These are phyloP conservation scores for Dolichopus griseipennis DNA, from an alignment of 2,888 invertebrate species.

Conservation along the genomic window DNA sequence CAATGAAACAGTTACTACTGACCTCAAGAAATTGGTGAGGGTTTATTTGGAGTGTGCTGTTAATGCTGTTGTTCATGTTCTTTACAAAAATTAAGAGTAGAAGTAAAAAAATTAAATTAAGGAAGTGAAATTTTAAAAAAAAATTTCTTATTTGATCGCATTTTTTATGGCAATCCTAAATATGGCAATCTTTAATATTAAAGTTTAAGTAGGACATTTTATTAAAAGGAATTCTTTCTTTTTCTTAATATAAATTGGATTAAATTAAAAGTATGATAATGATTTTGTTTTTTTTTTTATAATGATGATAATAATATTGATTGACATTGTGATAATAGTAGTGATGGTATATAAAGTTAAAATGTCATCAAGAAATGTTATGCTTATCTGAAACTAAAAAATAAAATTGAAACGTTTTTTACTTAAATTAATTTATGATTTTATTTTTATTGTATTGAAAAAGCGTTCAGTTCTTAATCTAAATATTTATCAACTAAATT, in stretches of 20 bases:
- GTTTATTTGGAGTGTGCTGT: too few species aligned
- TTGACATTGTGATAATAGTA: too few species aligned
- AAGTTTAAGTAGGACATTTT: not conserved
- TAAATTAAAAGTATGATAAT: not conserved
- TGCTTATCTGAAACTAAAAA: slow-evolving; percentile 6
- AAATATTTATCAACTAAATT: too few species aligned
- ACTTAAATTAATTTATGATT: not conserved
- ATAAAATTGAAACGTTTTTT: not conserved
- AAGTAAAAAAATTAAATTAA: not conserved
- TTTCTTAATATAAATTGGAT: not conserved
- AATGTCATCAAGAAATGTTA: not conserved
- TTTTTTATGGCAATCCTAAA: not conserved
- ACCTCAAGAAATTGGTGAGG: too few species aligned
- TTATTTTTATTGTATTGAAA: not conserved
- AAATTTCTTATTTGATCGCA: too few species aligned
- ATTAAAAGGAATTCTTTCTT: not conserved
- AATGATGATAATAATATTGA: too few species aligned
- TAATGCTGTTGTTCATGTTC: too few species aligned
- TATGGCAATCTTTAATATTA: not conserved
- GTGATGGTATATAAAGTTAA: too few species aligned
- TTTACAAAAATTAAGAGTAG: too few species aligned
- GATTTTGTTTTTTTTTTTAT: too few species aligned
- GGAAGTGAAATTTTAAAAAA: not conserved
- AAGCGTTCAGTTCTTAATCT: not conserved
- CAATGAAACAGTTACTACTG: too few species aligned